phyloP scores from a whole-genome alignment of 2,113 vertebrate genomes.

The Myrmophylax atrothorax region DNA sequence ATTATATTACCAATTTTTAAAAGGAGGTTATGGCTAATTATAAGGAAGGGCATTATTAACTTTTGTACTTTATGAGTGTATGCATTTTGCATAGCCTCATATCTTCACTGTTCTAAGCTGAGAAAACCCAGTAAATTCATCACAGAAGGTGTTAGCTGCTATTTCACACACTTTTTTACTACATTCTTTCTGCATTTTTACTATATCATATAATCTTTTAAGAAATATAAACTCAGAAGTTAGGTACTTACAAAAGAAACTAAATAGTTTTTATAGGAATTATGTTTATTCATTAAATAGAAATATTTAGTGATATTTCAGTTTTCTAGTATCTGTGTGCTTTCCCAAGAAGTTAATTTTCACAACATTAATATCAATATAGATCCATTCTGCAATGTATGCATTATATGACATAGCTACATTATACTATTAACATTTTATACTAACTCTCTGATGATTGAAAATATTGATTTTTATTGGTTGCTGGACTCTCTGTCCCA shows the following conservation, averaged over 20 bases:
- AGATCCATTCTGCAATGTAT: background rate
- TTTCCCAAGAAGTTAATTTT: conserved; percentile 13
- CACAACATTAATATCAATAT: background rate
- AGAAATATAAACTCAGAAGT: conserved; percentile 3
- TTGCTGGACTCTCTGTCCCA: background rate
- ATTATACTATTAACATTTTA: background rate
- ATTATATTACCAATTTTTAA: background rate
- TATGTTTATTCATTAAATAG: background rate
- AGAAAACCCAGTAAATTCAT: background rate
- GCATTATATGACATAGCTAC: background rate
- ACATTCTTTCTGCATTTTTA: conserved; percentile 18
- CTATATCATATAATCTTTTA: background rate
- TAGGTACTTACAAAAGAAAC: background rate
- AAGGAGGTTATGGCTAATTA: background rate
- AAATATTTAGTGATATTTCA: conserved; percentile 14
- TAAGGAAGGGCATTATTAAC: background rate
- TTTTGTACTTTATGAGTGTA: background rate
- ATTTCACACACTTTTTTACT: conserved; percentile 1
- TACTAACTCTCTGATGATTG: background rate
- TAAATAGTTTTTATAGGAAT: background rate
- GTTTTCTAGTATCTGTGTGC: background rate
- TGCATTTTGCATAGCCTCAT: background rate
- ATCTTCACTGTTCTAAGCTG: background rate
- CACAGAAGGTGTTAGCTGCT: background rate
- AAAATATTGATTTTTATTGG: background rate